Evolutionary conservation across 2,888 invertebrate species (phyloP).

Genomic region (Cataglyphis cursor): DNA sequence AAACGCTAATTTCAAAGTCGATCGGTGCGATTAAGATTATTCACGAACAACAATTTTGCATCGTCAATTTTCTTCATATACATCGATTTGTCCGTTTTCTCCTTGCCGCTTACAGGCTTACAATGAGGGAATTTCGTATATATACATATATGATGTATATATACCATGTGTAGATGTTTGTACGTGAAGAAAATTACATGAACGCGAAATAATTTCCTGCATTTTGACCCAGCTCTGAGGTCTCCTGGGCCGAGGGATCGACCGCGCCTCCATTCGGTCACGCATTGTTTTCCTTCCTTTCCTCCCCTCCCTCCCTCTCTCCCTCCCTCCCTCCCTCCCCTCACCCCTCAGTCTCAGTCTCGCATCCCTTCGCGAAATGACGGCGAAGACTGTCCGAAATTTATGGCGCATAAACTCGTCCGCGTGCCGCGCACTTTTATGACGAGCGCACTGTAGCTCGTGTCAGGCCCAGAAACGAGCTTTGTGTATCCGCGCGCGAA

Average conservation of each 20-base stretch:
- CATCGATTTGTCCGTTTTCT: neutral
- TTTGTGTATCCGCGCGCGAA: constrained; percentile 61
- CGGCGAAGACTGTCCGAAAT: constrained; percentile 81
- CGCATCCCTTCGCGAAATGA: constrained; percentile 31
- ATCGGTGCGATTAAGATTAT: neutral
- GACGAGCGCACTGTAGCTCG: constrained; percentile 69
- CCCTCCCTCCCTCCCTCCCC: neutral
- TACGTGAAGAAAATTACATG: neutral
- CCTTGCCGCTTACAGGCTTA: neutral
- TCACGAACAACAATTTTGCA: too few species aligned
- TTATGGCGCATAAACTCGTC: constrained; percentile 85
- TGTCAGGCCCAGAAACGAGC: constrained; percentile 76
- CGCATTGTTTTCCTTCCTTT: constrained; percentile 55
- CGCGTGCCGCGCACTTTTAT: constrained; percentile 75
- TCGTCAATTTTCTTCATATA: neutral
- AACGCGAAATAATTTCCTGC: constrained; percentile 20
- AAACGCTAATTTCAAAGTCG: neutral
- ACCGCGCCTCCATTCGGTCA: constrained; percentile 70
- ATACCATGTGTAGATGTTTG: neutral
- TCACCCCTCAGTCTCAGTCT: neutral
- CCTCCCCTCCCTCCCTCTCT: neutral
- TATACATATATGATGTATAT: neutral
- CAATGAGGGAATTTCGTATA: neutral
- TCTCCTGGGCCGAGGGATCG: constrained; percentile 50
- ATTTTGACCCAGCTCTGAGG: constrained; percentile 20